Evolutionary conservation across 2,113 vertebrate species (phyloP), one percentile per base, ranked within the genome.

Genomic region (Nyctibius bracteatus): DNA sequence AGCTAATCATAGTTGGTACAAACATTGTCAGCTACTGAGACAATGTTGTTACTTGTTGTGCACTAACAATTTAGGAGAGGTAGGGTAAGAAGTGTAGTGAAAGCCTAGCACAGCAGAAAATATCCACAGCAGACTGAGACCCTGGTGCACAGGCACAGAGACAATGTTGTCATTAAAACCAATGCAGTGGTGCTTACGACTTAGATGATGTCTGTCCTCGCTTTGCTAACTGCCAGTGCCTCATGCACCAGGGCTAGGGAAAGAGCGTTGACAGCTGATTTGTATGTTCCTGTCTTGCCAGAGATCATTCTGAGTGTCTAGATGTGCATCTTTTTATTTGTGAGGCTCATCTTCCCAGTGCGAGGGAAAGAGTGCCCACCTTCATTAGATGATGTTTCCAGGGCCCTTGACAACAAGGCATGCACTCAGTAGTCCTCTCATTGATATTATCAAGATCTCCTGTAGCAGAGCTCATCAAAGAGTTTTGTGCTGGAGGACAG

Each of bases 401-500:
- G 14, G 5, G 47, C 25, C 65, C 10, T 1, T 84, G 81, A 94
- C 90, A 85, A 49, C 41, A 68, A 73, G 52, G 81, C 52, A 12
- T 31, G 27, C 33, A 41, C 55, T 78, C 41, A 43, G 12, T 65
- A 65, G 44, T 89, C 41, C 74, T 59, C 44, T 91, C 62, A 47
- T 49, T 92, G 90, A 91, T 89, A 73, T 81, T 97, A 90, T 88
- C 91, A 68, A 66, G 66, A 58, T 51, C 85, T 94, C 31, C 71
- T 90, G 86, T 31, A 79, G 39, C 31, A 77, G n/a, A 91, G 14
- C 22, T 78, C 87, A 49, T 88, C 73, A 80, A 71, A 82, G 85
- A 78, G 71, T 78, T 97, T 97, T 95, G 90, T 96, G 75, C 81
- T 82, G 79, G 20, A 85, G 87, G 44, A 88, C 14, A 87, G 79